Evolutionary conservation across 2,888 invertebrate species (phyloP).

Genomic region (Ochlodes sylvanus): DNA sequence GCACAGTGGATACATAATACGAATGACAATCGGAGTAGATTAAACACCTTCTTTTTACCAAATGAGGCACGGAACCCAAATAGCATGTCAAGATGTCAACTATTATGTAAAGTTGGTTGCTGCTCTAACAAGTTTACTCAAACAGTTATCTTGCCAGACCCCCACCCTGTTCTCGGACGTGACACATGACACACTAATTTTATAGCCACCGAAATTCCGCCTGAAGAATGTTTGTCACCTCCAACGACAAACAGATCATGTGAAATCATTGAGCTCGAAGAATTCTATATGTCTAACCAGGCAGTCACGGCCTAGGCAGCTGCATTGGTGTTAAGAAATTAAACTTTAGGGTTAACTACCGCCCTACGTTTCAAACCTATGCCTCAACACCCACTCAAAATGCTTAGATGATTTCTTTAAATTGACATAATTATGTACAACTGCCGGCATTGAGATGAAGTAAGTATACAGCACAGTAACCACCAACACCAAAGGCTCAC

Average conservation of each 20-base stretch:
- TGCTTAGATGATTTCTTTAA: too few species aligned
- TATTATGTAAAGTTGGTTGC: constrained; percentile 2
- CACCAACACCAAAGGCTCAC: too few species aligned
- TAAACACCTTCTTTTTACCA: not conserved
- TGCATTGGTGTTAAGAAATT: not conserved
- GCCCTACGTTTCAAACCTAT: too few species aligned
- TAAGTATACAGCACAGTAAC: too few species aligned
- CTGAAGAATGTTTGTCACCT: constrained; percentile 46
- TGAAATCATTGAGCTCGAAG: constrained; percentile 22
- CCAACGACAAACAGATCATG: constrained; percentile 25
- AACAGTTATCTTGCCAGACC: constrained; percentile 58
- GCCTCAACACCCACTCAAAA: too few species aligned
- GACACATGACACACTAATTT: constrained; percentile 70
- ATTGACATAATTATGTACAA: too few species aligned
- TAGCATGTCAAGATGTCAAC: constrained; percentile 13
- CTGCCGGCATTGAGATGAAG: too few species aligned
- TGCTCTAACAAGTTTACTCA: constrained; percentile 53
- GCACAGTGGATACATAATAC: too few species aligned
- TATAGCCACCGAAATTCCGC: constrained; percentile 72
- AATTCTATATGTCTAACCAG: constrained; percentile 30
- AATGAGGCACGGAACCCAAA: not conserved
- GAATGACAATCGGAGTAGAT: too few species aligned
- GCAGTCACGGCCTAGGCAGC: constrained; percentile 30
- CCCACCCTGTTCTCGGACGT: constrained; percentile 64
- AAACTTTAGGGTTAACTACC: not conserved